Evolutionary conservation across 2,113 vertebrate species (phyloP).

Genomic region (Eclectus roratus): DNA sequence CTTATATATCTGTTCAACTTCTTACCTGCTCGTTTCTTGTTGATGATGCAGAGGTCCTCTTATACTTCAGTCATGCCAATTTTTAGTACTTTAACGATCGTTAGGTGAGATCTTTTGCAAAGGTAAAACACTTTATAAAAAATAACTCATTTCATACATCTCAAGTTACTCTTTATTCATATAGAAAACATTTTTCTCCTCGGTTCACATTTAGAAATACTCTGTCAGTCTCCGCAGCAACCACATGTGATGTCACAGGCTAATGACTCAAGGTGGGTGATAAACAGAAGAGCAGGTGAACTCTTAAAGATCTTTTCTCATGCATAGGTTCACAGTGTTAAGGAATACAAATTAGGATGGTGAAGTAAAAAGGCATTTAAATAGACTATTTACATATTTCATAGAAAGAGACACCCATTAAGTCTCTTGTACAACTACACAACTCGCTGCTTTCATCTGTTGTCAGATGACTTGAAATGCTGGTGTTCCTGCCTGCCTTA

Average conservation of each 20-base stretch:
- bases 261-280: slow-evolving; percentile 53
- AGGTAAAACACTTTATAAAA: not conserved
- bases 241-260: slow-evolving; percentile 46
- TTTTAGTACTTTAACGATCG: not conserved
- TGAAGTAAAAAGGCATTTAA: slow-evolving; percentile 6
- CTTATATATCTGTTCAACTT: not conserved
- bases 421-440: not conserved
- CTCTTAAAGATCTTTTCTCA: slow-evolving; percentile 14
- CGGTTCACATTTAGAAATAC: slow-evolving; percentile 31
- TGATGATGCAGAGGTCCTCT: not conserved
- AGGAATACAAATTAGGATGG: not conserved
- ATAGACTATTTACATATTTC: not conserved
- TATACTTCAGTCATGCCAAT: not conserved
- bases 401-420: not conserved
- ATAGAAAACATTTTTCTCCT: slow-evolving; percentile 1
- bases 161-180: slow-evolving; percentile 44
- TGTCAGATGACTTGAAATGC: not conserved
- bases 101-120: not conserved
- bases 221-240: slow-evolving; percentile 47
- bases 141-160: not conserved
- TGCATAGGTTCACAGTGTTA: not conserved
- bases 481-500: not conserved
- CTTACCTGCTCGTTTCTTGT: not conserved
- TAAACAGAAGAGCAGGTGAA: slow-evolving; percentile 34
- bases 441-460: slow-evolving; percentile 3